Conservation (phyloP, 2,888 invertebrate species). For the Standfussiana lucernea region DNA sequence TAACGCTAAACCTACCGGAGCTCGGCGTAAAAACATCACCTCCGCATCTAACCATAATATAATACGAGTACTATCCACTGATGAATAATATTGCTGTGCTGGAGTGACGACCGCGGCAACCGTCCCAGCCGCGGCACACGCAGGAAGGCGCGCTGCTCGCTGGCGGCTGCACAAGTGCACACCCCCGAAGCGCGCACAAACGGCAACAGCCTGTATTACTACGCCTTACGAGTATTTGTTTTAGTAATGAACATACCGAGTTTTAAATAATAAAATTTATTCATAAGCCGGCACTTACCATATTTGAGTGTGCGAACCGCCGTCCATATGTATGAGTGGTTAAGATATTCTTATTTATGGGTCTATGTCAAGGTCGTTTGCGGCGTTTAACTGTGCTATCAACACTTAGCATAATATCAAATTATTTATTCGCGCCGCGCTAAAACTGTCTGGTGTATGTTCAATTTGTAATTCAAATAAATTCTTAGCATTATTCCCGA, state of each 20-base stretch:
- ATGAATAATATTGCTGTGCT: conserved; percentile 16
- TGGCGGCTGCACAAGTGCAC: background rate
- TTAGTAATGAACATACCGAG: conserved; percentile 91
- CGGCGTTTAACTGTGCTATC: conserved; percentile 84
- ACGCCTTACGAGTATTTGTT: conserved; percentile 90
- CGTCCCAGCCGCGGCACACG: background rate
- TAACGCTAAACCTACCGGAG: conserved; percentile 78
- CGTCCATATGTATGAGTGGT: conserved; percentile 90
- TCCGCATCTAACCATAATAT: conserved; percentile 63
- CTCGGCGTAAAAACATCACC: conserved; percentile 75
- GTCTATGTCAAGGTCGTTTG: conserved; percentile 89
- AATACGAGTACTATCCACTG: conserved; percentile 35
- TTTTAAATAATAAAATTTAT: conserved; percentile 91
- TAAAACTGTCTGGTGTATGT: conserved; percentile 87
- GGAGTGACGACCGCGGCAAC: background rate
- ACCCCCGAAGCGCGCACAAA: conserved; percentile 52
- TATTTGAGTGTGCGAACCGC: conserved; percentile 88
- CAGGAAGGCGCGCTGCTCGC: background rate
- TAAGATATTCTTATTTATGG: conserved; percentile 91
- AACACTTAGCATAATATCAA: conserved; percentile 90
- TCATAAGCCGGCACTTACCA: conserved; percentile 90
- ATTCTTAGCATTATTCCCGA: conserved; percentile 83
- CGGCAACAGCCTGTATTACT: conserved; percentile 88
- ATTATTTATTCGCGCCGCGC: conserved; percentile 89
- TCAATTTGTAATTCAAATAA: conserved; percentile 90